Base-by-base conservation (phyloP, 2,888 invertebrate species). In the Poecilobothrus nobilitatus region DNA sequence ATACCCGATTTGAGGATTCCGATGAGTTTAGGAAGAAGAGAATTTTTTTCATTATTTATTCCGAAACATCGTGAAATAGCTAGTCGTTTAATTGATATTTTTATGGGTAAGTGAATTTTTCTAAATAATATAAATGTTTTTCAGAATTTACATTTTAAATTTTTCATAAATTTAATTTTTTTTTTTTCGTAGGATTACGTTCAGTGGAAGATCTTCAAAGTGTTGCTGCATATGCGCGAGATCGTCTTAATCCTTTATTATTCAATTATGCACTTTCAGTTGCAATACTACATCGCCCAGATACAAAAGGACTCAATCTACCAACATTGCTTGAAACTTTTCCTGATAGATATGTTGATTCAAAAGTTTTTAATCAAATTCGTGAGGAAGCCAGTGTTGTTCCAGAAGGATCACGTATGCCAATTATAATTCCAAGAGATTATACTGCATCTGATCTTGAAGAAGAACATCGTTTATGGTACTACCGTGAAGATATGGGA, bases 401-500 rank as follows among this genome's bases (percentile, higher is more conserved):
- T 1, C 84, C 85, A 0, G 74, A 83, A 1, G 88, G 87, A 20
- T 82, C 83, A 4, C 85, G 90, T 78, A 89, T 90, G 69, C 83
- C 84, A 2, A 81, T 85, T 53, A 81, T 82, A 70, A 84, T 85
- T 69, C 84, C 84, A 2, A 73, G 75, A 63, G 89, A 91, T 81
- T 91, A 88, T 78, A 90, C 91, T 0, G 91, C 91, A 0, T 86
- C 88, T 0, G 85, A 87, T 71, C 72, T 84, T 2, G 91, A 92
- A 74, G 87, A 86, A 0, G 92, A 93, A 76, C 91, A 92, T 80
- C 72, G 92, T 77, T 90, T 92, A 78, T 92, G 92, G 92, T 83
- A 84, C 72, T 83, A 82, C 76, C 78, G 83, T 1, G 83, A 83
- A 71, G 83, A 83, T 71, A 72, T 82, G 70, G 80, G 81, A 5